Base-by-base conservation (phyloP, 1,140 invertebrate genomes). In the Olivierus martensii region DNA sequence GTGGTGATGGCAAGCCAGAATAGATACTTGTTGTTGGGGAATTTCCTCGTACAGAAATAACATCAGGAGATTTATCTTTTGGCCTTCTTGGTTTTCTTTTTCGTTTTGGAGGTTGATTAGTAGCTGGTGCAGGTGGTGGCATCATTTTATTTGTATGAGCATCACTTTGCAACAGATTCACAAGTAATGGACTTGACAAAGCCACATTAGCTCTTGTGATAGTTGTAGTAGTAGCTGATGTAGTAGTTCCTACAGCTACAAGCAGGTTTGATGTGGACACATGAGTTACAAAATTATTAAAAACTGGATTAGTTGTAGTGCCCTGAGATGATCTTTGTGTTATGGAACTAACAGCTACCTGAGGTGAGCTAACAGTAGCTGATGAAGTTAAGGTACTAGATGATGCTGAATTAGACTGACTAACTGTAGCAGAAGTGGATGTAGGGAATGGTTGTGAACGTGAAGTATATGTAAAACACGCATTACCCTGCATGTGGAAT, bases 131-230 rank as follows among this genome's bases (percentile, higher is more conserved):
- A 54, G 60, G 62, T 50, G 62, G 66, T 22, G 72, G 73, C 51
- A 57, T 50, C 28, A 59, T 18, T 48, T 54, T 53, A 43, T 53
- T 59, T 15, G 52, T 49, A 19, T 49, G 46, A 39, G 46, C 55
- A 63, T 90, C 86, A 65, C 86, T 91, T 73, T 92, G 87, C 58
- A 93, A 71, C 50, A 93, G 70, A 71, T 93, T 94, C 3, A 93
- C 88, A 42, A 93, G 72, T 49, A 93, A 69, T n/a, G 88, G 88
- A 67, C 86, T 90, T 53, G 86, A 85, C 61, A 86, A 76, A 18
- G 81, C 81, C 35, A 82, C 76, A 61, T 77, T 61, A 41, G 53
- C 54, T 47, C 51, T 38, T 12, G 48, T 39, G 14, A 43, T 34
- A 10, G 58, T 46, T 7, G 46, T 48, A 37, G 47, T 53, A 45